Conservation (phyloP, 1,140 invertebrate species). For the Tetragonula clypearis region DNA sequence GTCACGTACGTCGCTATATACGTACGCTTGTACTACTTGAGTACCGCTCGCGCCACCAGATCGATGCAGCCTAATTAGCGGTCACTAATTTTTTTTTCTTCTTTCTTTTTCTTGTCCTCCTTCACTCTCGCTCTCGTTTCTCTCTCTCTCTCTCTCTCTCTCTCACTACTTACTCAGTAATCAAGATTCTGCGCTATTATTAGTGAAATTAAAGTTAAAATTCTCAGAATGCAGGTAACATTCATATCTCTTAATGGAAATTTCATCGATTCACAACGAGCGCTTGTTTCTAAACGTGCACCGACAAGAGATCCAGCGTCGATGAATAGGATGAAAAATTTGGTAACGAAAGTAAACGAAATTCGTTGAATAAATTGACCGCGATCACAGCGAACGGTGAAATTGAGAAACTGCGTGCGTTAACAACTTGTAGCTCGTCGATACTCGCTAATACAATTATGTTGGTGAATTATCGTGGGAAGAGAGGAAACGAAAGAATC, state of each 20-base stretch:
- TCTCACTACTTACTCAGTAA: background rate
- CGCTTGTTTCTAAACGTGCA: no score
- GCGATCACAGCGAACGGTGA: background rate
- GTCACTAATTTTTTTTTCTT: conserved; percentile 7
- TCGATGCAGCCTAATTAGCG: conserved; percentile 46
- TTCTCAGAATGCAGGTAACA: no score
- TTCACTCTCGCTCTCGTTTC: no score
- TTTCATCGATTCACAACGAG: no score
- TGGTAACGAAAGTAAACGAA: background rate
- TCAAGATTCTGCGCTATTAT: background rate
- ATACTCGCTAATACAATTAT: background rate
- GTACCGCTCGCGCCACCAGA: background rate
- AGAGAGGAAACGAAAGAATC: background rate
- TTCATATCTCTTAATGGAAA: no score
- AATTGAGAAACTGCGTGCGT: background rate
- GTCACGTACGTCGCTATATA: conserved; percentile 37
- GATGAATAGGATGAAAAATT: background rate
- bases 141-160: no score
- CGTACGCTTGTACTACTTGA: conserved; percentile 32
- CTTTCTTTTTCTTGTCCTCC: background rate
- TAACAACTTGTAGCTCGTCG: background rate
- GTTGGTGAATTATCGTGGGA: background rate
- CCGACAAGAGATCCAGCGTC: no score
- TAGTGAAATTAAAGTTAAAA: no score
- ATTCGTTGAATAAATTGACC: background rate